phyloP scores from a whole-genome alignment of 2,888 invertebrate species.

The Argyresthia goedartella region DNA sequence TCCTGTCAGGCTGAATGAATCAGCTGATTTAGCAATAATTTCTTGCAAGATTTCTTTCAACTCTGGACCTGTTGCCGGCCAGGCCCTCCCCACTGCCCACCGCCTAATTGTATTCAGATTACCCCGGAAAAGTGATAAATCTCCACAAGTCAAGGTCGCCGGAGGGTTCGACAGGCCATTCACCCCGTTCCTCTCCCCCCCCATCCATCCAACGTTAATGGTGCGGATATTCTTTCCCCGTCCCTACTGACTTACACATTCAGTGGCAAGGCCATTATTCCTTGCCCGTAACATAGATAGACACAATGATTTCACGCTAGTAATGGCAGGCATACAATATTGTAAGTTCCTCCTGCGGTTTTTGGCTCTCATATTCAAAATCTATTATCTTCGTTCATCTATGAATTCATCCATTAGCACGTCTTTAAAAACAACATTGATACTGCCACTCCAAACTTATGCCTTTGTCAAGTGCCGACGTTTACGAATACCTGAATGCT shows the following conservation, averaged over 20 bases:
- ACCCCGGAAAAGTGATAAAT: constrained; percentile 64
- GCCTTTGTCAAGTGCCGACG: no score
- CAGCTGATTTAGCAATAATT: no score
- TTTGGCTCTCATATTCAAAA: no score
- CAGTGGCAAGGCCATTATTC: constrained; percentile 18
- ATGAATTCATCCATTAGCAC: no score
- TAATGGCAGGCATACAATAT: no score
- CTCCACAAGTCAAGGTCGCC: constrained; percentile 63
- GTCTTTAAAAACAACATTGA: no score
- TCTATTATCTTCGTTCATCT: no score
- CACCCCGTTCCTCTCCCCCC: constrained; percentile 59
- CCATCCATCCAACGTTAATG: constrained; percentile 60
- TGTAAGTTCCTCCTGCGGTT: no score
- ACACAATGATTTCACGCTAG: not conserved
- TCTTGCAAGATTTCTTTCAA: no score
- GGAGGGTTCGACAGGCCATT: constrained; percentile 65
- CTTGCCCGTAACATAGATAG: not conserved
- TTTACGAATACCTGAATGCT: no score
- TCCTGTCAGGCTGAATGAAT: no score
- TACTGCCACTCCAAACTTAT: no score
- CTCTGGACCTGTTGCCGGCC: constrained; percentile 57
- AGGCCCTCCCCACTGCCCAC: constrained; percentile 39
- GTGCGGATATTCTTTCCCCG: constrained; percentile 60
- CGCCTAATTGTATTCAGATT: constrained; percentile 66
- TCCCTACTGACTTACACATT: constrained; percentile 41